Conservation (phyloP, 2,888 invertebrate species). For the Serrognathus titanus region DNA sequence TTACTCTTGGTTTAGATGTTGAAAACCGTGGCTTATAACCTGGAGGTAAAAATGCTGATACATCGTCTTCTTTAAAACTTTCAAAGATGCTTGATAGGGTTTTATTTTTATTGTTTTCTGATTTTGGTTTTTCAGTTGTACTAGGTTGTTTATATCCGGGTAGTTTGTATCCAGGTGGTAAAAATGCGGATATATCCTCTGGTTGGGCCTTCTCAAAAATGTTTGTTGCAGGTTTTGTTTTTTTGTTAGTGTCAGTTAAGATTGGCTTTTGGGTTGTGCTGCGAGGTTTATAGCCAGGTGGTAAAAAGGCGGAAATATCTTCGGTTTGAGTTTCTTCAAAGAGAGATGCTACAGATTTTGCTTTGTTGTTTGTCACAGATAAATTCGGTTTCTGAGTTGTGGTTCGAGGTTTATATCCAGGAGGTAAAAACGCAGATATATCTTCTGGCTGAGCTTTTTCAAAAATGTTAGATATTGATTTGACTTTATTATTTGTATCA, state of each 20-base stretch:
- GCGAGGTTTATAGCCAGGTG: conserved; percentile 46
- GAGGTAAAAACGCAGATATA: conserved; percentile 46
- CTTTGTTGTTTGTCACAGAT: conserved; percentile 2
- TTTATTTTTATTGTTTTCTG: not conserved
- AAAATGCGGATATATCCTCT: conserved; percentile 43
- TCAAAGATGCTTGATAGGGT: conserved; percentile 14
- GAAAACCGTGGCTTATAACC: conserved; percentile 46
- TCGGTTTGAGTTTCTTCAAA: conserved; percentile 45
- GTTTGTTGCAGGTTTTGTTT: conserved; percentile 27
- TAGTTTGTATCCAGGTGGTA: conserved; percentile 50
- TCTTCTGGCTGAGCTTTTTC: conserved; percentile 44
- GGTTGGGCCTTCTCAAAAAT: conserved; percentile 42
- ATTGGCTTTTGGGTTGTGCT: conserved; percentile 35
- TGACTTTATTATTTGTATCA: not conserved
- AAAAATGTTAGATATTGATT: conserved; percentile 8
- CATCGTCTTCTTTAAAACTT: conserved; percentile 46
- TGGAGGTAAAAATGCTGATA: conserved; percentile 48
- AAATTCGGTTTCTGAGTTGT: conserved; percentile 31
- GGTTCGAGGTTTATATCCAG: conserved; percentile 47
- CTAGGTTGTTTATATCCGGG: conserved; percentile 42
- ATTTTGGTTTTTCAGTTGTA: conserved; percentile 31
- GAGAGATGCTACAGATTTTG: conserved; percentile 1
- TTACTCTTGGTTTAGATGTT: conserved; percentile 24
- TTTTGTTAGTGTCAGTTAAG: conserved; percentile 19
- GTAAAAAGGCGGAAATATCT: conserved; percentile 45